Base-by-base conservation (phyloP, 2,888 invertebrate species). In the Mamestra brassicae region DNA sequence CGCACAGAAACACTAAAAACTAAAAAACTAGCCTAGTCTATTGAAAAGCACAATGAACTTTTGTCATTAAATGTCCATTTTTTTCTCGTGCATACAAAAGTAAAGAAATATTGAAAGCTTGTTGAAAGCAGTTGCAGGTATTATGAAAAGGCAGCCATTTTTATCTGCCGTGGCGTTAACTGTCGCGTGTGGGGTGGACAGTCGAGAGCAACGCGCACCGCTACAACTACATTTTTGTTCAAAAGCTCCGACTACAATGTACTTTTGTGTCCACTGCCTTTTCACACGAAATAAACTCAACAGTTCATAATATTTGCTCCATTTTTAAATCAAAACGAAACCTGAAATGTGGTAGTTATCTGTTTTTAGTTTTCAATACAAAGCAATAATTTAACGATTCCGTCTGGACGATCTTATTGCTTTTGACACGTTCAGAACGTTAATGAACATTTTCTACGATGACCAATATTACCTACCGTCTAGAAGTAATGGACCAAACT, bases 381-480 rank as follows among this genome's bases (percentile, higher is more conserved):
- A 69, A 65, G 74, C 52, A 75, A 71, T 70, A 54, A 76, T 71
- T 26, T 47, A 63, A 68, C 38, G 60, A 61, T 68, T 58, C 62
- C 34, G 85, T 78, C 78, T 84, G 84, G 85, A 79, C 82, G 61
- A 73, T 68, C 57, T 69, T 62, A 78, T 74, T 71, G 67, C 83
- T 77, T 74, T 61, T 61, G 65, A 70, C 66, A 74, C 67, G 75
- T 54, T 80, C 45, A 36, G 15, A 54, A 61, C 42, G 60, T 61
- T 71, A 85, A 76, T 77, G 68, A 84, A 66, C 64, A 74, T 74
- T 78, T 63, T 66, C 60, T 62, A 63, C 66, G 55, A 63, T 75
- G 72, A 74, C 63, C 70, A 77, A 74, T 71, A 70, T 86, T 58
- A 62, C 54, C 3, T 47, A 52, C 54, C 58, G 60, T 81, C 73